A percentile compares a stretch with the other conserved stretches of the same genome.
phyloP scores from a whole-genome alignment of 2,113 vertebrate species.

The Stegastes partitus region DNA sequence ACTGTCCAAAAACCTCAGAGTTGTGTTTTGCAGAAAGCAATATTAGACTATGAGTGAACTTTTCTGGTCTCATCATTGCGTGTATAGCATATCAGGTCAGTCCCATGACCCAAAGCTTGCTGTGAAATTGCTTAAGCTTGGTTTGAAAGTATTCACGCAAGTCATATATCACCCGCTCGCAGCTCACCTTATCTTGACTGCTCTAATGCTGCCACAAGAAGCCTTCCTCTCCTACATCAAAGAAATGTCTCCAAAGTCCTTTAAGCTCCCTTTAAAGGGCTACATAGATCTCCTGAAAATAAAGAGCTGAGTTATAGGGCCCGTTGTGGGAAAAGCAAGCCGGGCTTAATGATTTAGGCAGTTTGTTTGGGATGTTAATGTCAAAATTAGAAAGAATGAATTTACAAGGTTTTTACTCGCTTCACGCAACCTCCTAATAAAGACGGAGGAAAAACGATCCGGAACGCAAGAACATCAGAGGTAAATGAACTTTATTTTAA shows the following conservation, averaged over 20 bases:
- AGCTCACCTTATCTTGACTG: slow-evolving; percentile 82
- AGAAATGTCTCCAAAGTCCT: slow-evolving; percentile 76
- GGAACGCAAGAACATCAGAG: slow-evolving; percentile 49
- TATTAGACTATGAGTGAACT: slow-evolving; percentile 47
- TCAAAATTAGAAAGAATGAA: slow-evolving; percentile 22
- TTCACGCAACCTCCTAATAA: neutral
- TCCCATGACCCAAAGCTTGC: slow-evolving; percentile 61
- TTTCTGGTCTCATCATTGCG: slow-evolving; percentile 54
- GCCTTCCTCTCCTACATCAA: slow-evolving; percentile 83
- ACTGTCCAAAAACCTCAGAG: slow-evolving; percentile 26
- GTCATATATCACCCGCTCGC: slow-evolving; percentile 80
- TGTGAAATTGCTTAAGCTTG: slow-evolving; percentile 82
- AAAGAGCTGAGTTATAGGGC: slow-evolving; percentile 52
- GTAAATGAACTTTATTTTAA: slow-evolving; percentile 92
- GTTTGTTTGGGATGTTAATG: slow-evolving; percentile 37
- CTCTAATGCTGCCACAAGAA: slow-evolving; percentile 70
- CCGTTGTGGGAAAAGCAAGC: slow-evolving; percentile 81
- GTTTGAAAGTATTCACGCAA: slow-evolving; percentile 75
- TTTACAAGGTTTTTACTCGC: neutral
- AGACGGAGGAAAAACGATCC: neutral
- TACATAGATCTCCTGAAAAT: slow-evolving; percentile 72
- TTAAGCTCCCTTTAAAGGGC: slow-evolving; percentile 81
- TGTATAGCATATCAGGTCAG: slow-evolving; percentile 53
- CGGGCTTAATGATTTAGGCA: slow-evolving; percentile 56
- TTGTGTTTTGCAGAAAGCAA: slow-evolving; percentile 37